Evolutionary conservation across 2,888 invertebrate genomes (phyloP).

Genomic region (Aproaerema taeniolella): DNA sequence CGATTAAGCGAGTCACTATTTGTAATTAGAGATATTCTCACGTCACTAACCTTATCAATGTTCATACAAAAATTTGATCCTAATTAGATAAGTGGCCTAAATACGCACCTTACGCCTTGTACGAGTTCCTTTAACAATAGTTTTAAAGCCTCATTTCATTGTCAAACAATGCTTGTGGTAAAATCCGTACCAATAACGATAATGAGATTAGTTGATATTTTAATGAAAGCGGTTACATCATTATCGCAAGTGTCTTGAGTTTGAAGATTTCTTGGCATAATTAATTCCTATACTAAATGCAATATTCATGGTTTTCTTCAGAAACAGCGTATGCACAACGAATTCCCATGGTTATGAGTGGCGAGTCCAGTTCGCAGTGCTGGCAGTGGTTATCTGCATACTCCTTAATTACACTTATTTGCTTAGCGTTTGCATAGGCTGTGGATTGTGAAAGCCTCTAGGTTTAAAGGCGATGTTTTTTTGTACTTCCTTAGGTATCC

Average conservation of each 20-base stretch:
- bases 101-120: constrained; percentile 21
- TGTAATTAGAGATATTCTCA: constrained; percentile 49
- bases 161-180: not conserved
- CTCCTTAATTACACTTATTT: constrained; percentile 8
- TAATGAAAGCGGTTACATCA: too few relatives aligned
- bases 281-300: too few relatives aligned
- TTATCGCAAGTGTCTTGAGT: too few relatives aligned
- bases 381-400: constrained; percentile 3
- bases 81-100: constrained; percentile 27
- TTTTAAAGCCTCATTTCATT: constrained; percentile 11
- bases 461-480: too few relatives aligned
- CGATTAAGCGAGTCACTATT: constrained; percentile 36
- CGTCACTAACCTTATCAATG: constrained; percentile 29
- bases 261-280: too few relatives aligned
- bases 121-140: constrained; percentile 20
- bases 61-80: constrained; percentile 22
- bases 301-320: too few relatives aligned
- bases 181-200: too few relatives aligned
- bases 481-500: too few relatives aligned
- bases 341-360: constrained; percentile 9
- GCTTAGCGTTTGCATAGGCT: constrained; percentile 1
- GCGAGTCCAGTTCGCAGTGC: constrained; percentile 14
- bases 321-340: too few relatives aligned
- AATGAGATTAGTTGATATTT: too few relatives aligned
- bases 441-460: not conserved